These are phyloP conservation scores for Nasonovia ribisnigri DNA, from an alignment of 2,888 invertebrate genomes.

Conservation along the genomic window DNA sequence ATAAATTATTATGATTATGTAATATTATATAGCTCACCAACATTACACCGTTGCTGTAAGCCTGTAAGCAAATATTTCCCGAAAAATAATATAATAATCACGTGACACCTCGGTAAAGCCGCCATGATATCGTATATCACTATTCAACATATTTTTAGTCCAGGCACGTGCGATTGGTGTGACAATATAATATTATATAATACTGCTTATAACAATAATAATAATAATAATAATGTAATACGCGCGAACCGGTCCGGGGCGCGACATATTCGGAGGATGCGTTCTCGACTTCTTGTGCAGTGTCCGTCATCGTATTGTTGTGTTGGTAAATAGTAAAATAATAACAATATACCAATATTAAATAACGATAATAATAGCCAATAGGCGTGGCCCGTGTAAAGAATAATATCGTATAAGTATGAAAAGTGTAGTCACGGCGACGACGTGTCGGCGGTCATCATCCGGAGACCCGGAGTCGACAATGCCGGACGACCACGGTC, in stretches of 20 bases:
- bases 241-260: neutral
- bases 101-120: neutral
- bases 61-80: neutral
- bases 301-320: conserved; percentile 2
- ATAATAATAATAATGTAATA: neutral
- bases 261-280: neutral
- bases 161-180: conserved; percentile 7
- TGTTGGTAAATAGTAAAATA: neutral
- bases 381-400: neutral
- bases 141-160: neutral
- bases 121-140: neutral
- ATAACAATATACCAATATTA: neutral
- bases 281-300: neutral
- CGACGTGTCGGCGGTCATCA: neutral
- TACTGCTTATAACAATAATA: neutral
- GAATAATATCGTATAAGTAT: neutral
- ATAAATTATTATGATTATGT: neutral
- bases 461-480: neutral
- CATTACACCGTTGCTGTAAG: neutral
- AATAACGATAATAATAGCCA: conserved; percentile 9
- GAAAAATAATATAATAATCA: neutral
- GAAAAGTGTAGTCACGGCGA: neutral
- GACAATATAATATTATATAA: neutral
- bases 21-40: neutral
- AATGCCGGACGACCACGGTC: neutral